Conservation (phyloP, 2,888 invertebrate species). For the Ormia ochracea region DNA sequence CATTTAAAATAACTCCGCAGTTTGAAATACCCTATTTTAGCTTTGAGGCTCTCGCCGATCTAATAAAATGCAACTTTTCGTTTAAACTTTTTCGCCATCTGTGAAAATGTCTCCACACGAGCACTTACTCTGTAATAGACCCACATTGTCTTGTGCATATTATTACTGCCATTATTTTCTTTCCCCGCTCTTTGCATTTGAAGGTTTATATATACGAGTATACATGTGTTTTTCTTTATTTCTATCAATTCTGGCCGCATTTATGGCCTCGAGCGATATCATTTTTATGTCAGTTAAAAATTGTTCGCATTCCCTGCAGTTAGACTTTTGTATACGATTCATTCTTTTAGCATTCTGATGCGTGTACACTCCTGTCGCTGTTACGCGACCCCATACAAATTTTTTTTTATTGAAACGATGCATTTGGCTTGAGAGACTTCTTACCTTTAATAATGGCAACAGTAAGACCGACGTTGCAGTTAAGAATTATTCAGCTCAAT, state of each 20-base stretch:
- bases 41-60: too few relatives aligned
- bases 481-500: too few relatives aligned
- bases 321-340: slow-evolving; percentile 70
- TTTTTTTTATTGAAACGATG: too few relatives aligned
- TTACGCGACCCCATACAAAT: too few relatives aligned
- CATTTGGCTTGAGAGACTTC: too few relatives aligned
- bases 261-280: slow-evolving; percentile 69
- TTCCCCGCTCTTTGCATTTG: slow-evolving; percentile 1
- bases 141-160: background rate
- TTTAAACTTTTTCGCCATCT: background rate
- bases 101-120: background rate
- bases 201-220: background rate
- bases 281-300: slow-evolving; percentile 74
- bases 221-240: slow-evolving; percentile 51
- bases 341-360: slow-evolving; percentile 38
- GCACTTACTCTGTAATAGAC: background rate
- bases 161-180: background rate
- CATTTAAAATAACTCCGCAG: too few relatives aligned
- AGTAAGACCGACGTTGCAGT: too few relatives aligned
- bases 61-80: too few relatives aligned
- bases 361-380: background rate
- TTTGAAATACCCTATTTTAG: too few relatives aligned
- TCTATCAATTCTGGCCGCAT: slow-evolving; percentile 73
- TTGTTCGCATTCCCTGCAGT: slow-evolving; percentile 72
- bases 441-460: too few relatives aligned